Conservation (phyloP, 2,113 vertebrate genomes). For the Misgurnus mizolepis region DNA sequence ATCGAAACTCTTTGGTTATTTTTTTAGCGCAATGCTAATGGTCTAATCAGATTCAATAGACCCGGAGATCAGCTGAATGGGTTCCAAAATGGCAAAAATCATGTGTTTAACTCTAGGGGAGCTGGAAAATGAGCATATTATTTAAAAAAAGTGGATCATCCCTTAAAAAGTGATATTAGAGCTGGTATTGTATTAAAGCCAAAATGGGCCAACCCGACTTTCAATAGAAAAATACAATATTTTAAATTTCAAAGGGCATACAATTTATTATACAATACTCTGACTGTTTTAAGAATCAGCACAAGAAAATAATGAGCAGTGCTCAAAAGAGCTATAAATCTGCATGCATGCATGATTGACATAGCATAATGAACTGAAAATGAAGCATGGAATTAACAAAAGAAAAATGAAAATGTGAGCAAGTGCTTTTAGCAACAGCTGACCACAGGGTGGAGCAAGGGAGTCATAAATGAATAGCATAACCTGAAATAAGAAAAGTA, state of each 20-base stretch:
- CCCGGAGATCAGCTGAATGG: no score
- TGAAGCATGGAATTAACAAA: slow-evolving; percentile 41
- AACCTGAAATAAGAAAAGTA: slow-evolving; percentile 41
- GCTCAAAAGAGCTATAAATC: slow-evolving; percentile 7
- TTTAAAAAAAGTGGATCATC: no score
- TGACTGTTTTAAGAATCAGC: slow-evolving; percentile 13
- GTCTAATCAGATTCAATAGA: no score
- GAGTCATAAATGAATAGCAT: slow-evolving; percentile 43
- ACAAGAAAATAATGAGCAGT: slow-evolving; percentile 29
- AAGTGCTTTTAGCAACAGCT: slow-evolving; percentile 43
- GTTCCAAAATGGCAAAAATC: no score
- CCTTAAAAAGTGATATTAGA: neutral
- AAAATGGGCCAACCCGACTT: neutral
- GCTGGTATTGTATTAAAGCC: neutral
- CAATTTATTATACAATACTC: slow-evolving; percentile 19
- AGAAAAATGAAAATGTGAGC: slow-evolving; percentile 32
- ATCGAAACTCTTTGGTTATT: no score
- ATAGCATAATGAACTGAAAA: slow-evolving; percentile 42
- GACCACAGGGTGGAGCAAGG: slow-evolving; percentile 42
- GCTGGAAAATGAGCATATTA: no score
- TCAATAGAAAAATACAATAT: neutral
- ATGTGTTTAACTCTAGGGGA: no score
- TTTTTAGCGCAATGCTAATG: no score
- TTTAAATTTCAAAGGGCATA: neutral
- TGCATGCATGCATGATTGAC: slow-evolving; percentile 50